Evolutionary conservation across 1,140 invertebrate species (phyloP).

Genomic region (Trichonephila clavata): DNA sequence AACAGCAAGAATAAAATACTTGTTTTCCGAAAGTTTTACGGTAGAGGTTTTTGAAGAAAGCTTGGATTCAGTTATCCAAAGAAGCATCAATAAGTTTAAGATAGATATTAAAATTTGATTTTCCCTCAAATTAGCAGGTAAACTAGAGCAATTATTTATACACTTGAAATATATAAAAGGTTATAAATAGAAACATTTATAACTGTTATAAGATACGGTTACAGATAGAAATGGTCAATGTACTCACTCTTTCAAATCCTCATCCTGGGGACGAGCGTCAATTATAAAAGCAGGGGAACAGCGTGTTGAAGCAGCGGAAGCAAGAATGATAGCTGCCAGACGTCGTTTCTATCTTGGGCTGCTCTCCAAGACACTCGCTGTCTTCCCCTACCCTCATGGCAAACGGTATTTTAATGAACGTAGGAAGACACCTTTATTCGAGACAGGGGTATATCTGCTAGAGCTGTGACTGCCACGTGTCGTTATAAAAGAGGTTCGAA

Average conservation of each 20-base stretch:
- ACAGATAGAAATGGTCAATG: background rate
- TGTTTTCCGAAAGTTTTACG: no score
- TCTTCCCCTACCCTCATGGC: background rate
- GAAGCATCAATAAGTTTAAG: no score
- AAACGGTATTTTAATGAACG: conserved; percentile 75
- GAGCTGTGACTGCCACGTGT: background rate
- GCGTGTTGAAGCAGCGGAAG: conserved; percentile 16
- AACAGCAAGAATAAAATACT: no score
- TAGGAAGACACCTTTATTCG: background rate
- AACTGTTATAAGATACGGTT: background rate
- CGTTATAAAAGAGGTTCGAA: background rate
- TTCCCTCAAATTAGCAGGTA: no score
- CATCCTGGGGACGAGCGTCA: background rate
- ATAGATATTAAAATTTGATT: no score
- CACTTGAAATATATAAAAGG: no score
- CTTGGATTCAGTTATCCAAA: no score
- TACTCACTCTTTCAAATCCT: conserved; percentile 33
- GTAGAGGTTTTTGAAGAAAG: no score
- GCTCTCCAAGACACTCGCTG: background rate
- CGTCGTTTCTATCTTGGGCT: conserved; percentile 72
- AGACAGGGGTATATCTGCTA: background rate
- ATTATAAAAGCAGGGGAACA: conserved; percentile 37
- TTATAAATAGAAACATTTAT: no score
- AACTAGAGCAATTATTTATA: no score
- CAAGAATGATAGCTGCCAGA: conserved; percentile 73